These are phyloP conservation scores for Ferdinandea cuprea DNA, from an alignment of 2,888 invertebrate genomes.

Conservation along the genomic window DNA sequence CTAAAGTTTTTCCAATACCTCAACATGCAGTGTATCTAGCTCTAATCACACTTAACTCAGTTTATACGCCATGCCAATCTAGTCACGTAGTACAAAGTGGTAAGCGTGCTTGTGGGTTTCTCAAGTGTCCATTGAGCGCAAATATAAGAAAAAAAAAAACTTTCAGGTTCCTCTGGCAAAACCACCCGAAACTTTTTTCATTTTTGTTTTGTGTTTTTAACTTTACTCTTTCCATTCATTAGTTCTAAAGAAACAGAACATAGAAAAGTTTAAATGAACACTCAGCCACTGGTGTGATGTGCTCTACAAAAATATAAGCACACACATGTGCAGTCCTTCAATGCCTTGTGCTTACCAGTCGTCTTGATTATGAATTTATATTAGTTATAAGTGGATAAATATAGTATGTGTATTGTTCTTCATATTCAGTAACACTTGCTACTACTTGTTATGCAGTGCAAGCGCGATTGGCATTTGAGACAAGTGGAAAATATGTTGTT, in stretches of 20 bases:
- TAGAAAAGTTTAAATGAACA: slow-evolving; percentile 47
- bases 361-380: slow-evolving; percentile 28
- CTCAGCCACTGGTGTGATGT: neutral
- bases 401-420: slow-evolving; percentile 50
- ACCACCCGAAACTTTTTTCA: neutral
- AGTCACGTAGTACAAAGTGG: slow-evolving; percentile 19
- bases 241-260: slow-evolving; percentile 4
- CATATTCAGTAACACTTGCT: slow-evolving; percentile 49
- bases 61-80: neutral
- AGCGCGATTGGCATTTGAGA: slow-evolving; percentile 11
- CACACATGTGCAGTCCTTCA: slow-evolving; percentile 27
- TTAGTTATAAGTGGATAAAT: slow-evolving; percentile 20
- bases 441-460: slow-evolving; percentile 24
- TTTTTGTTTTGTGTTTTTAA: neutral
- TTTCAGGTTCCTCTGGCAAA: slow-evolving; percentile 10
- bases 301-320: slow-evolving; percentile 2
- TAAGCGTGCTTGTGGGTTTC: slow-evolving; percentile 28
- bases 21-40: neutral
- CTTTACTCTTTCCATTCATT: slow-evolving; percentile 35
- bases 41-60: neutral
- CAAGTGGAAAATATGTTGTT: neutral
- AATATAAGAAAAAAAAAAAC: neutral
- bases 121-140: slow-evolving; percentile 30
- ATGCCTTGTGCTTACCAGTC: neutral
- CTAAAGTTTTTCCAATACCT: slow-evolving; percentile 6